Evolutionary conservation across 2,113 vertebrate genomes (phyloP), one percentile per base, ranked within the genome.

Genomic region (Synodontis membranacea): DNA sequence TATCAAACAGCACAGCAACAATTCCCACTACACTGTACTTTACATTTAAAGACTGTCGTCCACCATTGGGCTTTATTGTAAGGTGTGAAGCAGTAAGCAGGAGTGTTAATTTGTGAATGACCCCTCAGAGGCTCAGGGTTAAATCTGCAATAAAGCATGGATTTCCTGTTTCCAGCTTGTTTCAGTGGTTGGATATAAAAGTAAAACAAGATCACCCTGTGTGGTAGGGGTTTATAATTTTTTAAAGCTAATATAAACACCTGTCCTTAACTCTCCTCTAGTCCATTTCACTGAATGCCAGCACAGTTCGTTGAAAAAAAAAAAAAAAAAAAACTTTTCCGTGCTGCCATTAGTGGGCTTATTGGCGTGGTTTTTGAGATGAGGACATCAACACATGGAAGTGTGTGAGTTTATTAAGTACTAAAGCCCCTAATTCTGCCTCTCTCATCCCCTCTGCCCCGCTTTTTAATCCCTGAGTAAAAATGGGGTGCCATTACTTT

Each of bases 151-250:
- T 96, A 96, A 97, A 97, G 96, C 93, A 95, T 94, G 96, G 96
- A 97, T 97, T 98, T 97, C 96, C 96, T 97, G 96, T 96, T 56
- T 92, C 93, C 93, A 93, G 94, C 93, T 95, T 93, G 95, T 92
- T 90, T 96, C 96, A 96, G 96, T 94, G 89, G 94, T 90, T 93
- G 93, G 93, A 95, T 95, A 95, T 94, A 96, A 96, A 97, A 95
- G 95, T 95, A 94, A 95, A 95, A 95, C 93, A 94, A 94, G 94
- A 94, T 91, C 91, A 92, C 95, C 92, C 94, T 91, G 95, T 93
- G 91, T 94, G 96, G 93, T 91, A 92, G 92, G 94, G 92, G 91
- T 94, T 95, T 95, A 96, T 96, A 19, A 19, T 95, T 96, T 96
- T 96, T 96, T 95, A 96, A 96, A 96, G 95, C 95, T 96, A 95